These are phyloP conservation scores for Bicyclus anynana DNA, from an alignment of 1,140 invertebrate species.

Conservation along the genomic window DNA sequence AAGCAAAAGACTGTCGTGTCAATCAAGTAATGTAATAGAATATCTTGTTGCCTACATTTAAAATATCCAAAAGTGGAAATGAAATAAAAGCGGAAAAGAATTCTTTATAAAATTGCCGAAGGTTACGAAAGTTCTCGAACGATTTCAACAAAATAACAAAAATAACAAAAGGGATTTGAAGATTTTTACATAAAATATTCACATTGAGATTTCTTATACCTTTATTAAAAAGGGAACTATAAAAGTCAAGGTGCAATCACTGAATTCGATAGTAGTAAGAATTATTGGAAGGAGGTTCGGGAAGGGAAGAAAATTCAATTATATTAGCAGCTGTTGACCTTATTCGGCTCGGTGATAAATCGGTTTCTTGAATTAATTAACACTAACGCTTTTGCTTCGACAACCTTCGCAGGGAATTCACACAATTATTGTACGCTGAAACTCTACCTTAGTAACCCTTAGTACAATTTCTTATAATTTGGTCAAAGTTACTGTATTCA, in stretches of 20 bases:
- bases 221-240: constrained; percentile 6
- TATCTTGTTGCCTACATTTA: too few species aligned
- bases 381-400: constrained; percentile 3
- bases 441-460: neutral
- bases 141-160: neutral
- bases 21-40: too few species aligned
- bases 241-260: neutral
- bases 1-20: too few species aligned
- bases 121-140: constrained; percentile 7
- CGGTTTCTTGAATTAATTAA: constrained; percentile 22
- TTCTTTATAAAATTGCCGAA: neutral
- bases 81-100: neutral
- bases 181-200: constrained; percentile 17
- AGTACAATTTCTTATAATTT: too few species aligned
- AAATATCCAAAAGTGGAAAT: too few species aligned
- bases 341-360: constrained; percentile 16
- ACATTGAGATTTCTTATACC: constrained; percentile 2
- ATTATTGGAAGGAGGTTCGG: neutral
- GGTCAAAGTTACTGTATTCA: too few species aligned
- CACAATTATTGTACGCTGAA: neutral
- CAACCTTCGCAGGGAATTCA: constrained; percentile 1
- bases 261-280: neutral
- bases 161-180: neutral
- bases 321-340: constrained; percentile 20
- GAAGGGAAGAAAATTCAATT: constrained; percentile 6